Base-by-base conservation (phyloP, 2,797 vertebrate species). In the Micromesistius poutassou region DNA sequence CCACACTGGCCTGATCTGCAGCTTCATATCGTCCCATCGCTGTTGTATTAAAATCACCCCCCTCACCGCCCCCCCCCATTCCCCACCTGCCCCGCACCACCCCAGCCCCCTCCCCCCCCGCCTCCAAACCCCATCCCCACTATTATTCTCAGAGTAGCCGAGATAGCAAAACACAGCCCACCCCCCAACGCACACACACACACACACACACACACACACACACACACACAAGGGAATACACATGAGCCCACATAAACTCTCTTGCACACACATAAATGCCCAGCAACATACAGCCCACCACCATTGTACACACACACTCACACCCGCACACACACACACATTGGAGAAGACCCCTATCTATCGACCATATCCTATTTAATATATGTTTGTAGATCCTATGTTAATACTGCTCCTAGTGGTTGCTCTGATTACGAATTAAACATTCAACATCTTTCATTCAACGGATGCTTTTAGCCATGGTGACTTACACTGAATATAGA, bases 21-120 rank as follows among this genome's bases (percentile, higher is more conserved):
- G 62, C 62, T 13, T 68, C n/a, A 28, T 68, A 68, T 68, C 62
- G 10, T 68, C 25, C 55, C 25, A 68, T 68, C 62, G 62, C 62
- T 12, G 9, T n/a, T 68, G 62, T 68, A 28, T 68, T 28, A 68
- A 28, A 68, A 25, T 66, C 62, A 6, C 71, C 83, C 77, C 72
- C 22, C 72, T 68, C n/a, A n/a, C n/a, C n/a, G n/a, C 80, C 70
- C 2, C 14, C 46, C 46, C 42, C 13, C 62, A 76, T 62, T 74
- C 78, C 77, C 76, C 84, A 25, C 79, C 30, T 72, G 7, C 74
- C 31, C 35, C 22, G 0, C 36, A 30, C 70, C 74, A 66, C 74
- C 73, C 77, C 25, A 14, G 12, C 77, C 33, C 28, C 50, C 2
- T n/a, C 55, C 16, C 30, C 76, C 77, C 40, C 46, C 16, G n/a